These are phyloP conservation scores for Aphelinus atriplicis DNA, from an alignment of 1,140 invertebrate genomes.

Conservation along the genomic window DNA sequence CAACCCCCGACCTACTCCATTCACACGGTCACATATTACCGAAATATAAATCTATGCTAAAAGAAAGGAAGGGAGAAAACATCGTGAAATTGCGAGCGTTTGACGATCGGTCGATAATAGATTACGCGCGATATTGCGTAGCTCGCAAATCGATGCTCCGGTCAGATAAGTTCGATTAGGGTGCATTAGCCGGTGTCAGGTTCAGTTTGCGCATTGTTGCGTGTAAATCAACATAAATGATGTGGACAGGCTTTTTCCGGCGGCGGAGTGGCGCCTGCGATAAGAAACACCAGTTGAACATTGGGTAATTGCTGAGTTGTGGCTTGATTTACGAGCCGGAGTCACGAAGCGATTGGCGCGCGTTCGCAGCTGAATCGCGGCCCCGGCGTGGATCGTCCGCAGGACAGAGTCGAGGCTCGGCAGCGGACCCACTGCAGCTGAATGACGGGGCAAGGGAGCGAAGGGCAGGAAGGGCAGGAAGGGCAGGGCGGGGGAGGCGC, in stretches of 20 bases:
- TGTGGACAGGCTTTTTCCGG: slow-evolving; percentile 38
- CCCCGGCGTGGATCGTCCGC: not conserved
- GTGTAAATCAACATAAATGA: slow-evolving; percentile 21
- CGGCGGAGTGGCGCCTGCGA: slow-evolving; percentile 17
- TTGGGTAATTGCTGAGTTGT: slow-evolving; percentile 37
- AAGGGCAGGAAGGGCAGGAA: slow-evolving; percentile 6
- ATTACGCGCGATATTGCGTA: too few species aligned
- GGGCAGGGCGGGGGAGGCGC: not conserved
- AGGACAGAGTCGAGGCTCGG: not conserved
- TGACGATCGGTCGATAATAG: too few species aligned
- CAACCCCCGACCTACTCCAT: too few species aligned
- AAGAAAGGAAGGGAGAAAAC: too few species aligned
- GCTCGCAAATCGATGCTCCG: too few species aligned
- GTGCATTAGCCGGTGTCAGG: too few species aligned
- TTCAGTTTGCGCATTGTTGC: too few species aligned
- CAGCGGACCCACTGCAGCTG: not conserved
- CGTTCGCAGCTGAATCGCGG: slow-evolving; percentile 5
- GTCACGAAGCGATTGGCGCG: slow-evolving; percentile 33
- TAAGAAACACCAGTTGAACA: slow-evolving; percentile 40
- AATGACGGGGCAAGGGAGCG: slow-evolving; percentile 3
- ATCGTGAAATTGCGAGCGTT: too few species aligned
- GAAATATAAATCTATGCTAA: too few species aligned
- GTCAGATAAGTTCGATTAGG: too few species aligned
- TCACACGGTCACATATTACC: too few species aligned
- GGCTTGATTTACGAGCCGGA: slow-evolving; percentile 33